Percentiles rank a stretch among this genome's conserved stretches.
These are phyloP conservation scores for Caenorhabditis sp. DNA, from an alignment of 2,888 invertebrate genomes.

Conservation along the genomic window DNA sequence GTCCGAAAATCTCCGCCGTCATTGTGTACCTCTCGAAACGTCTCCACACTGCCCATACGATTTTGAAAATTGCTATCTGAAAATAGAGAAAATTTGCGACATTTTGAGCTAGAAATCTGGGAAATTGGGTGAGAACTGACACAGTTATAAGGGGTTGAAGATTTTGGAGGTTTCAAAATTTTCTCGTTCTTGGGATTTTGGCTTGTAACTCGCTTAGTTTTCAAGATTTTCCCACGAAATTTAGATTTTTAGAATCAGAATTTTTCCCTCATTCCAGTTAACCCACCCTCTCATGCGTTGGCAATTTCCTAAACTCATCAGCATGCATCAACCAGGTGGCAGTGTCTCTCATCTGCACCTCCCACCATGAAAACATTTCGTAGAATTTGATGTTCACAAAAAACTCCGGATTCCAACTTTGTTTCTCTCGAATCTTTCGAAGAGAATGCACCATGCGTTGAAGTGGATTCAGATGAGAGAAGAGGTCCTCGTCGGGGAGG, in stretches of 20 bases:
- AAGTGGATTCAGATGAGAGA: slow-evolving; percentile 34
- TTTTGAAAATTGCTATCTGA: slow-evolving; percentile 65
- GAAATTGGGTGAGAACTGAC: no score
- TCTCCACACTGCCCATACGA: slow-evolving; percentile 61
- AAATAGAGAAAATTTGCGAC: neutral
- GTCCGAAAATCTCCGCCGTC: slow-evolving; percentile 61
- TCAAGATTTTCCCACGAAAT: neutral
- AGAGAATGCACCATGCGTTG: slow-evolving; percentile 45
- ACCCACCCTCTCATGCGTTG: slow-evolving; percentile 46
- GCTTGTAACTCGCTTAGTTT: neutral
- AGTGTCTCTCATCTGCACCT: slow-evolving; percentile 40
- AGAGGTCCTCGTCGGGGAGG: slow-evolving; percentile 33
- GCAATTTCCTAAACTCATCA: slow-evolving; percentile 44
- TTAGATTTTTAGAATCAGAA: neutral
- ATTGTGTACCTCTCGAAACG: slow-evolving; percentile 59
- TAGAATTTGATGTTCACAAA: slow-evolving; percentile 37
- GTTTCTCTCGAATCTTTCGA: slow-evolving; percentile 29
- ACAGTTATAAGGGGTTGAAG: no score
- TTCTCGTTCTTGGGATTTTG: neutral
- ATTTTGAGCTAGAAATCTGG: neutral
- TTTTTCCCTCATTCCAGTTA: neutral
- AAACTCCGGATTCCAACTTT: slow-evolving; percentile 46
- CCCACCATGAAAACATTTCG: slow-evolving; percentile 48
- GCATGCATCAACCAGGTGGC: slow-evolving; percentile 54
- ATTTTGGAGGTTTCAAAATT: neutral